Conservation (phyloP, 2,797 vertebrate genomes). For the Heteromormyrus szaboi region DNA sequence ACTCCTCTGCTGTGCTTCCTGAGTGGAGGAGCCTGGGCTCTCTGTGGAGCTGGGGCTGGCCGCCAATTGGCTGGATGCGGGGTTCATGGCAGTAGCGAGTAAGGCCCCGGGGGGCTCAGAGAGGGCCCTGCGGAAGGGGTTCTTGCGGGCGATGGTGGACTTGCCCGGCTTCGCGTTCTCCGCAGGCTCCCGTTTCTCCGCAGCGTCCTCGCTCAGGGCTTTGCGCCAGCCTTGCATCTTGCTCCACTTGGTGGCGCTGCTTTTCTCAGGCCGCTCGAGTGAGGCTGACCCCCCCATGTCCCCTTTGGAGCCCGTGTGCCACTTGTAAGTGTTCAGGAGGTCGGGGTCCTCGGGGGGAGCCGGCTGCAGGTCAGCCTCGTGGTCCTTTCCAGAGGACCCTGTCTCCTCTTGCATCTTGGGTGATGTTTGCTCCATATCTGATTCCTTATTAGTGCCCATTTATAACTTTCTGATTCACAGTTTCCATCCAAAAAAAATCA, state of each 20-base stretch:
- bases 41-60: constrained; percentile 35
- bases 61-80: constrained; percentile 30
- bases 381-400: constrained; percentile 42
- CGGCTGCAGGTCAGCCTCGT: constrained; percentile 31
- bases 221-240: constrained; percentile 76
- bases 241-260: constrained; percentile 58
- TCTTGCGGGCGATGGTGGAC: constrained; percentile 43
- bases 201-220: constrained; percentile 57
- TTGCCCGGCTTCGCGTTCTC: constrained; percentile 42
- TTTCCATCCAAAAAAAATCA: not conserved
- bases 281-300: constrained; percentile 35
- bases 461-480: constrained; percentile 6
- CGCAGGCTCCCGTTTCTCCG: constrained; percentile 35
- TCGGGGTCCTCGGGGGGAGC: constrained; percentile 36
- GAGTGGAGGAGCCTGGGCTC: constrained; percentile 37
- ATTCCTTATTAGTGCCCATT: constrained; percentile 62
- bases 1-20: constrained; percentile 43
- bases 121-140: constrained; percentile 75
- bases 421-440: constrained; percentile 41
- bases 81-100: constrained; percentile 36
- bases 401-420: constrained; percentile 41
- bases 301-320: constrained; percentile 61
- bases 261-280: constrained; percentile 43
- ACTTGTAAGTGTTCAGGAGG: constrained; percentile 69
- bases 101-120: constrained; percentile 64